phyloP scores from a whole-genome alignment of 53 echinoderm and acorn worm species.

The Pentamera pediparva region DNA sequence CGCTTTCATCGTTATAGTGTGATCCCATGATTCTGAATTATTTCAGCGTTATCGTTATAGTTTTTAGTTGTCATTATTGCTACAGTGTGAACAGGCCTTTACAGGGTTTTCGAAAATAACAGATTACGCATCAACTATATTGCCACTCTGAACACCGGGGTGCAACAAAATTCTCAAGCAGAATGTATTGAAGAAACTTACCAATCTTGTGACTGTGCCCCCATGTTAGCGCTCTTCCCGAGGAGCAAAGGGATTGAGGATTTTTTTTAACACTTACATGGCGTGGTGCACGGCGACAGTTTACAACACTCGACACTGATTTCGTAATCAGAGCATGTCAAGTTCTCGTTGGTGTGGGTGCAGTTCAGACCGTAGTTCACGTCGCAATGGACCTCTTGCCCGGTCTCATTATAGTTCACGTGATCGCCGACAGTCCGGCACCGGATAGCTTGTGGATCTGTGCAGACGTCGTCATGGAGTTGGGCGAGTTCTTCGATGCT shows the following conservation, averaged over 20 bases:
- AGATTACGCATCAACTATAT: neutral
- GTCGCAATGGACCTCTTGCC: slow-evolving; percentile 12
- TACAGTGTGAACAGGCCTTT: too few species aligned
- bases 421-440: slow-evolving; percentile 3
- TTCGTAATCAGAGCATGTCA: slow-evolving; percentile 4
- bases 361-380: neutral
- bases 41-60: too few species aligned
- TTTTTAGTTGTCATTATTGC: too few species aligned
- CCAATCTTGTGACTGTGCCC: too few species aligned
- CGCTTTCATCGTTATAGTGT: too few species aligned
- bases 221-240: too few species aligned
- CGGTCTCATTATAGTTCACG: neutral
- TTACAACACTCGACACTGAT: slow-evolving; percentile 10
- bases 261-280: slow-evolving; percentile 1
- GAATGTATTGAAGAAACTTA: too few species aligned
- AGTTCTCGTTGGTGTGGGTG: neutral
- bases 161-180: neutral
- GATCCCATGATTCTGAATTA: too few species aligned
- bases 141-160: neutral
- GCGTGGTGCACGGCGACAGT: neutral
- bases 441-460: slow-evolving; percentile 21
- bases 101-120: neutral
- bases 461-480: slow-evolving; percentile 26
- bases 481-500: slow-evolving; percentile 24
- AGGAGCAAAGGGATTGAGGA: too few species aligned